Conservation (phyloP, 2,113 vertebrate genomes). For the Mungos mungo region DNA sequence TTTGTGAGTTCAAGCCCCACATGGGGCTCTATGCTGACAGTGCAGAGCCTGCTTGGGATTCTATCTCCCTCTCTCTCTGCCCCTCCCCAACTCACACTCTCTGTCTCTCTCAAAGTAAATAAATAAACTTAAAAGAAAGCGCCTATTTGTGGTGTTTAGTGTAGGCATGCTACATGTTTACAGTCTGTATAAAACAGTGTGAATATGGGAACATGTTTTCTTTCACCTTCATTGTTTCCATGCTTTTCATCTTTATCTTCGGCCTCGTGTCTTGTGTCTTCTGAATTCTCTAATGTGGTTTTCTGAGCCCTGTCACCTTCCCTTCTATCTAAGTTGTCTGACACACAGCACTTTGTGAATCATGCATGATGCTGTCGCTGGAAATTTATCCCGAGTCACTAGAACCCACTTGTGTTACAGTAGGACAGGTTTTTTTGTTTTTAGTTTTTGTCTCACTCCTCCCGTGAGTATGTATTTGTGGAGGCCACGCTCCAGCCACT, state of each 20-base stretch:
- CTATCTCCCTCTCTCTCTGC: too few relatives aligned
- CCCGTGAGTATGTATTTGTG: neutral
- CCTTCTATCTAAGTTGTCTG: neutral
- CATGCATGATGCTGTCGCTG: constrained; percentile 17
- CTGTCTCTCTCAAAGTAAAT: too few relatives aligned
- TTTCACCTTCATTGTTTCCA: neutral
- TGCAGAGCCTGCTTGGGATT: too few relatives aligned
- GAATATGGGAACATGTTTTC: neutral
- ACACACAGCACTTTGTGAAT: constrained; percentile 11
- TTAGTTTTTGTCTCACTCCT: neutral
- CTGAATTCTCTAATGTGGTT: neutral
- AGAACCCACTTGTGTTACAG: constrained; percentile 22
- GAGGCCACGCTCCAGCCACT: neutral
- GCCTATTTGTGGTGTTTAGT: neutral
- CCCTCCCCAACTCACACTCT: too few relatives aligned
- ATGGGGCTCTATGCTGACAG: too few relatives aligned
- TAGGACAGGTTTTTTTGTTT: neutral
- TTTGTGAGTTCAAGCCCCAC: too few relatives aligned
- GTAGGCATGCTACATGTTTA: neutral
- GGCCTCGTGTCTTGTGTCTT: neutral
- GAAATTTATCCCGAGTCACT: constrained; percentile 22
- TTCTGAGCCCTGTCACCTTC: neutral
- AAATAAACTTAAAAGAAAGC: too few relatives aligned
- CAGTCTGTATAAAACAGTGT: neutral
- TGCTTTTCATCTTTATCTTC: neutral